Evolutionary conservation across 2,797 vertebrate species (phyloP).

Genomic region (Squalus acanthias): DNA sequence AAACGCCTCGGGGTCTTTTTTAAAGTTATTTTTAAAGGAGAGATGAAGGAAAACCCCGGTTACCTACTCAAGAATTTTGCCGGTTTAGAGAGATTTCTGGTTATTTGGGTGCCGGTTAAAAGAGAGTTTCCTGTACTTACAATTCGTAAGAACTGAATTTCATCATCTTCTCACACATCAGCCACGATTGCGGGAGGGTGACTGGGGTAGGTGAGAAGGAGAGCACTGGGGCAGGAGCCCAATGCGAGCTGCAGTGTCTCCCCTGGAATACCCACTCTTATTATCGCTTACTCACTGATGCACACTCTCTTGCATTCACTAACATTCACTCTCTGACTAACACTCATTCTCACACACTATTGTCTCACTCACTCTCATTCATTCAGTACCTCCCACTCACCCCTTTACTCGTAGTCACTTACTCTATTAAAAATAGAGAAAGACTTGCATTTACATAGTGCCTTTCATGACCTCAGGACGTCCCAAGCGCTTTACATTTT

Average conservation of each 20-base stretch:
- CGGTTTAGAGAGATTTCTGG: too few species aligned
- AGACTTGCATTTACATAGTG: too few species aligned
- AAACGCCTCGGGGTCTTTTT: too few species aligned
- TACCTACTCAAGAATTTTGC: too few species aligned
- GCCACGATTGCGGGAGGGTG: neutral
- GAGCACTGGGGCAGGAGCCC: neutral
- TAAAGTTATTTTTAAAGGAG: too few species aligned
- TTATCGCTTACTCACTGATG: neutral
- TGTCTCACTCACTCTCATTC: neutral
- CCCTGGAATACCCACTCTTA: neutral
- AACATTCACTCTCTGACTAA: neutral
- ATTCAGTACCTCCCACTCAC: neutral
- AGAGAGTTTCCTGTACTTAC: neutral
- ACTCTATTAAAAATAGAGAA: too few species aligned
- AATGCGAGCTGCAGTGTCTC: neutral
- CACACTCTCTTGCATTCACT: neutral
- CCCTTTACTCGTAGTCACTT: neutral
- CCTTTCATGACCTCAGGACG: too few species aligned
- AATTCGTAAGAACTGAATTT: neutral
- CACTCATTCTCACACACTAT: neutral
- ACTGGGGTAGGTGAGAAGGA: neutral
- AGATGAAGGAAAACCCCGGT: too few species aligned
- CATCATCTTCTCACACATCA: too few species aligned
- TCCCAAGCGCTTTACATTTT: too few species aligned
- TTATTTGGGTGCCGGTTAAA: too few species aligned